These are phyloP conservation scores for Poeciliopsis retropinna DNA, from an alignment of 2,113 vertebrate genomes.

Conservation along the genomic window DNA sequence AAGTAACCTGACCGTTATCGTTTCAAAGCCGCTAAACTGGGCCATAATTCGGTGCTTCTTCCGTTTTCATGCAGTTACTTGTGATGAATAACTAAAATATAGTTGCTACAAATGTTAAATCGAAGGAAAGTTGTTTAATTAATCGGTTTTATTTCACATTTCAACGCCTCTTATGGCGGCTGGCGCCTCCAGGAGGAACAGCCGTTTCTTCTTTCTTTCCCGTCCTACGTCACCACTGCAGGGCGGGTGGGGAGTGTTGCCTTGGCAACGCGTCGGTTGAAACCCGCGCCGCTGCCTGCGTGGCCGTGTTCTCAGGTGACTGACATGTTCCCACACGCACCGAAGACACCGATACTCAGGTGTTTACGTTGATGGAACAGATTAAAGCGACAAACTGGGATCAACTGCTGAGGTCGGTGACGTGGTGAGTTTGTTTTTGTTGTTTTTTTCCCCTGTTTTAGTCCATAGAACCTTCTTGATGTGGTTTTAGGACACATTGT, in stretches of 20 bases:
- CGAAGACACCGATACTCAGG: conserved; percentile 12
- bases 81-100: too few species aligned
- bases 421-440: conserved; percentile 9
- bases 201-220: too few species aligned
- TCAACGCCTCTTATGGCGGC: too few species aligned
- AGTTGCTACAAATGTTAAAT: too few species aligned
- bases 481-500: background rate
- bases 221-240: too few species aligned
- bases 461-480: background rate
- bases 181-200: too few species aligned
- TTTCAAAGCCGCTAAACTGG: too few species aligned
- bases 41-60: too few species aligned
- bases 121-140: too few species aligned
- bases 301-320: conserved; percentile 22
- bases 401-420: conserved; percentile 35
- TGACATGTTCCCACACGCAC: background rate
- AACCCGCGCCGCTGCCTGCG: conserved; percentile 7
- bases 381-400: conserved; percentile 16
- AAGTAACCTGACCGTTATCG: too few species aligned
- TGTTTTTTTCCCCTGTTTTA: background rate
- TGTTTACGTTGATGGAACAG: conserved; percentile 39
- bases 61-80: too few species aligned
- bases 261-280: conserved; percentile 17
- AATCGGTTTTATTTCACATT: too few species aligned
- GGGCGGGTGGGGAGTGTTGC: conserved; percentile 11